These are phyloP conservation scores for Hirudo medicinalis DNA, from an alignment of 1,140 invertebrate species.

Conservation along the genomic window DNA sequence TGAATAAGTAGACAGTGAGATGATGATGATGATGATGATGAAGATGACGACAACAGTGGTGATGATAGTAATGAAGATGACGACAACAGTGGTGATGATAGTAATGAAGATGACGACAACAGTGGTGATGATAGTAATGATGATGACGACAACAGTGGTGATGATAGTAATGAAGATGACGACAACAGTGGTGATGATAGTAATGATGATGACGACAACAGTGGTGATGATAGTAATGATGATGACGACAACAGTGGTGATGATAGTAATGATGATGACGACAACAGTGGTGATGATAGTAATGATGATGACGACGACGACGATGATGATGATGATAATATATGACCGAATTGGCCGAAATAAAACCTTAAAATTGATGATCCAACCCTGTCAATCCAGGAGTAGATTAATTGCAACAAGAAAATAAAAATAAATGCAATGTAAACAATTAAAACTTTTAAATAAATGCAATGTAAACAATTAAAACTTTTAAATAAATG, in stretches of 20 bases:
- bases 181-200: not conserved
- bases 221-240: not conserved
- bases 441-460: too few species aligned
- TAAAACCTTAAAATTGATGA: too few species aligned
- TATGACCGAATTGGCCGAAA: too few species aligned
- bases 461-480: too few species aligned
- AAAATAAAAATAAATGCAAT: too few species aligned
- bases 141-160: too few species aligned
- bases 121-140: too few species aligned
- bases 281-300: not conserved
- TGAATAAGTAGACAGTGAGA: not conserved
- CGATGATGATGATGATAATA: too few species aligned
- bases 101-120: not conserved
- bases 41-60: too few species aligned
- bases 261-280: not conserved
- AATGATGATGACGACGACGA: not conserved
- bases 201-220: not conserved
- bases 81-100: not conserved
- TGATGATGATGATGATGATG: not conserved
- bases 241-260: not conserved
- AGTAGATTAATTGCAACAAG: too few species aligned
- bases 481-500: too few species aligned
- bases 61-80: not conserved
- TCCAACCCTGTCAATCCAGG: too few species aligned
- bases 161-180: not conserved